Evolutionary conservation across 2,113 vertebrate genomes (phyloP), one percentile per base, ranked within the genome.

Genomic region (Ptilonorhynchus violaceus): DNA sequence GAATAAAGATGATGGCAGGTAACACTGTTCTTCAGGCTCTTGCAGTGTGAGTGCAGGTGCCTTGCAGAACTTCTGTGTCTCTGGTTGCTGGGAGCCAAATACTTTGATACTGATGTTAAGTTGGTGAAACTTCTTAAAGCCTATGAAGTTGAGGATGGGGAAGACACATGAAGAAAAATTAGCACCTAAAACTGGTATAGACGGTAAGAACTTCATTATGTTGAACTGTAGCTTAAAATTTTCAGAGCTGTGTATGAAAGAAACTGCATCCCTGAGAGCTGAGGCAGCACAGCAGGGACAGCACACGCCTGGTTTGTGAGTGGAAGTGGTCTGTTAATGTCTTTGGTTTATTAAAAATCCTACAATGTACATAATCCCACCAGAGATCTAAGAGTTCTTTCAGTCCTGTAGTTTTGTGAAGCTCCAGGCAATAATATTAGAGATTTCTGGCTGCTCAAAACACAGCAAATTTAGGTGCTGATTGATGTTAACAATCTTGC

Each of bases 281-380:
- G 60, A 22, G 46, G 20, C 23, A 39, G 20, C 23, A 39, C 16
- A 19, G 53, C 46, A 63, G 53, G 52, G n/a, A 10, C 31, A 30
- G 5, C 19, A 3, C 47, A n/a, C 67, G 35, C 22, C 11, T 46
- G 37, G 0, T 37, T 35, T 72, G 31, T 15, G 19, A 20, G 30
- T 19, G 24, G 37, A 41, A 50, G 22, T 42, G 49, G 9, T 18
- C 49, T 7, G 0, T 59, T 73, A 59, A 37, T 13, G 7, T 53
- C 22, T 33, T 53, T 2, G 1, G 14, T 52, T 44, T 55, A 27
- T 63, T 81, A 62, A 77, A 73, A 76, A 23, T 33, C 24, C 46
- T 39, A 0, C 7, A n/a, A 1, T 7, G 3, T 80, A 2, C 35
- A 8, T 21, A 39, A 49, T 59, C 20, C 41, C 27, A 4, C 33